phyloP scores from a whole-genome alignment of 2,113 vertebrate genomes.

The Tachysurus vachellii region DNA sequence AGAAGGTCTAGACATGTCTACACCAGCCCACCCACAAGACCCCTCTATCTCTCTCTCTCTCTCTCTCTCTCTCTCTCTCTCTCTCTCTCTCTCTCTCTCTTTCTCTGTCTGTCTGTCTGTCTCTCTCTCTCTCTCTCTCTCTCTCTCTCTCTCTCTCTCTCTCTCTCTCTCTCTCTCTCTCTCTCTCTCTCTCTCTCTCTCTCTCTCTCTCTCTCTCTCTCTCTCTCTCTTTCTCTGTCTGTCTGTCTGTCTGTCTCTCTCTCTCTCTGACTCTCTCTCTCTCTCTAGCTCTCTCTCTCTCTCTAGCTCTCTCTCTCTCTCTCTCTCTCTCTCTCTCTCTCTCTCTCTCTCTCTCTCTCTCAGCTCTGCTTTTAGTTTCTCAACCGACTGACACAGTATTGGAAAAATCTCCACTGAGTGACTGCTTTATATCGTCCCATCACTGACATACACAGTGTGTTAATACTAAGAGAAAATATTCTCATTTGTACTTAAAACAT shows the following conservation, averaged over 20 bases:
- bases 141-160: background rate
- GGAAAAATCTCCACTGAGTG: background rate
- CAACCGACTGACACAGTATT: background rate
- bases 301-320: background rate
- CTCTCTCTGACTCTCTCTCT: background rate
- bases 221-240: slow-evolving; percentile 71
- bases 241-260: slow-evolving; percentile 66
- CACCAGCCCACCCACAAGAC: slow-evolving; percentile 77
- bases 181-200: background rate
- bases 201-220: too few relatives aligned
- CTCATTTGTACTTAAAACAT: background rate
- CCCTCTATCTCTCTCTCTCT: slow-evolving; percentile 71
- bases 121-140: slow-evolving; percentile 61
- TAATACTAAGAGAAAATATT: background rate
- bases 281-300: background rate
- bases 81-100: slow-evolving; percentile 63
- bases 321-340: background rate
- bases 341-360: background rate
- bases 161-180: background rate
- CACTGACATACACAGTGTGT: background rate
- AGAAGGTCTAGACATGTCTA: slow-evolving; percentile 73
- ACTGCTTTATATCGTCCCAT: background rate
- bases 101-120: too few relatives aligned
- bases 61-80: background rate
- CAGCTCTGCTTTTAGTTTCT: background rate